A percentile compares a stretch with the other conserved stretches of the same genome.
phyloP scores from a whole-genome alignment of 2,888 invertebrate genomes.

The Adelphocoris suturalis region DNA sequence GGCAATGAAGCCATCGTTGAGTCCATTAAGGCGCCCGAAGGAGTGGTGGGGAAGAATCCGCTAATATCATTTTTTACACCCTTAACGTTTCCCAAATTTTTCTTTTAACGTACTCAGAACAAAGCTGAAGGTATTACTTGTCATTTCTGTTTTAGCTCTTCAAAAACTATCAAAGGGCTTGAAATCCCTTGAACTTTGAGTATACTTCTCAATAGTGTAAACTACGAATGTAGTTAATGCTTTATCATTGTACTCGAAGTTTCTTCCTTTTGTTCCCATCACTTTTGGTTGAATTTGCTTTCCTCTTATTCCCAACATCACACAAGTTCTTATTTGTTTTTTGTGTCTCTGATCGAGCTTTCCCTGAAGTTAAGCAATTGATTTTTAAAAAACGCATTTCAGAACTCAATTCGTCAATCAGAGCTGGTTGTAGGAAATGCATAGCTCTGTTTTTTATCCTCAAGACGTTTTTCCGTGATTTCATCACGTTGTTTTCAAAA shows the following conservation, averaged over 20 bases:
- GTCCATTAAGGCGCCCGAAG: too few species aligned
- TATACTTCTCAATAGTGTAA: background rate
- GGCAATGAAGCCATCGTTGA: too few species aligned
- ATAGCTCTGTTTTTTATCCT: slow-evolving; percentile 39
- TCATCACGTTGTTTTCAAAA: slow-evolving; percentile 42
- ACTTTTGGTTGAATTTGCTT: background rate
- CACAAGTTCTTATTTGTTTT: background rate
- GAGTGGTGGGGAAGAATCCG: too few species aligned
- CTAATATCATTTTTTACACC: too few species aligned
- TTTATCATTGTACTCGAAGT: background rate
- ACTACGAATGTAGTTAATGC: background rate
- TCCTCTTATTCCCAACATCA: background rate
- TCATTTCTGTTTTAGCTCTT: background rate
- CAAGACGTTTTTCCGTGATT: background rate
- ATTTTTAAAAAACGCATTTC: slow-evolving; percentile 56
- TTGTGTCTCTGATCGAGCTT: background rate
- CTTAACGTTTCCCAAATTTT: background rate
- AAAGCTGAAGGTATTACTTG: background rate
- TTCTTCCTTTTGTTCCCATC: background rate
- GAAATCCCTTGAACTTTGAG: background rate
- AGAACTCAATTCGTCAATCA: slow-evolving; percentile 57
- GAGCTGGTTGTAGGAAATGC: slow-evolving; percentile 35
- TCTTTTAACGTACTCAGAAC: background rate
- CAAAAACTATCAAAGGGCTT: background rate
- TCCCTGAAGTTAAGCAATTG: background rate